A percentile compares a stretch with the other conserved stretches of the same genome.
These are phyloP conservation scores for Bemisia tabaci DNA, from an alignment of 1,140 invertebrate genomes.

Conservation along the genomic window DNA sequence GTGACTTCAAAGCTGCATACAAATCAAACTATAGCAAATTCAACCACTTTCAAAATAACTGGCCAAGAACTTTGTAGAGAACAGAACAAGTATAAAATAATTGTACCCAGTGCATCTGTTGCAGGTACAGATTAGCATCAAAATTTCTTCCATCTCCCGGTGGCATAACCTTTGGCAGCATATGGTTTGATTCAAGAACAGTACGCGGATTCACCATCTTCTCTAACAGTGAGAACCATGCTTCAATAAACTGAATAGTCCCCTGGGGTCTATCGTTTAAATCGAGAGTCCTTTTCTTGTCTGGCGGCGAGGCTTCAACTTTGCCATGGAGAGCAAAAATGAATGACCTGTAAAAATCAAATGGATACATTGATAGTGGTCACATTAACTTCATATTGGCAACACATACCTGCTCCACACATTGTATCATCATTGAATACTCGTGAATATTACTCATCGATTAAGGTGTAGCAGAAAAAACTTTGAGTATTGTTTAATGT, in stretches of 20 bases:
- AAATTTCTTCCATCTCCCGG: conserved; percentile 32
- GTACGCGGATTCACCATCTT: conserved; percentile 80
- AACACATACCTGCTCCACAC: too few relatives aligned
- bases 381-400: too few relatives aligned
- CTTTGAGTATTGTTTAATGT: too few relatives aligned
- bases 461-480: too few relatives aligned
- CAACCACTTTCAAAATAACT: too few relatives aligned
- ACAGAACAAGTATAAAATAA: too few relatives aligned
- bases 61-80: too few relatives aligned
- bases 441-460: too few relatives aligned
- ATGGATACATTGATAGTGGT: too few relatives aligned
- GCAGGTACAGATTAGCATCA: conserved; percentile 62
- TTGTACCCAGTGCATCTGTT: conserved; percentile 56
- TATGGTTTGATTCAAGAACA: conserved; percentile 68
- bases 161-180: conserved; percentile 39
- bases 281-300: conserved; percentile 6
- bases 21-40: too few relatives aligned
- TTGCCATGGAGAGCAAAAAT: conserved; percentile 36
- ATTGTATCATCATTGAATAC: too few relatives aligned
- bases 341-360: neutral
- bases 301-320: conserved; percentile 9
- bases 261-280: conserved; percentile 29
- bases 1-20: too few relatives aligned
- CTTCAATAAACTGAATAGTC: conserved; percentile 70
- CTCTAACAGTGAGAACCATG: conserved; percentile 72